Evolutionary conservation across 2,888 invertebrate genomes (phyloP), one percentile per base, ranked within the genome.

Genomic region (Hanleya hanleyi): DNA sequence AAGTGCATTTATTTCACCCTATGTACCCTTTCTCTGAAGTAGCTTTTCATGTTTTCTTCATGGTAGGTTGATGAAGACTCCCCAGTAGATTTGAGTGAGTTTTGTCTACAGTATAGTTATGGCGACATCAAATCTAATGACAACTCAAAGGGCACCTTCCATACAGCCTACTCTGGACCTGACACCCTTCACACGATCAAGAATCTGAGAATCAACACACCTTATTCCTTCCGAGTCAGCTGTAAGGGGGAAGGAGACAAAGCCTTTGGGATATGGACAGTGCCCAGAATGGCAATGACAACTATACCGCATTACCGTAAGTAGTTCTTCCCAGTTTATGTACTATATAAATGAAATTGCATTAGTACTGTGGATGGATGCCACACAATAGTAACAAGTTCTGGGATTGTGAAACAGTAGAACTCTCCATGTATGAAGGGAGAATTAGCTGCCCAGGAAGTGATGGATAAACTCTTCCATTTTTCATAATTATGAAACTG

Each of bases 141-240:
- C 18, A 74, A 81, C 35, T 67, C 77, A 87, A 88, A 86, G 91
- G 90, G 90, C 88, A 80, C 83, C 71, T 87, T 84, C 82, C 85
- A 86, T 69, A 83, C 80, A 67, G 92, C 91, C 47, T 93, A 93
- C 79, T 87, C 87, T 76, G 93, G 93, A 47, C 82, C 91, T 33
- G 91, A 92, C 41, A 90, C 87, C 7, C 90, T 89, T 66, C 91
- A 88, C 82, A 89, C 92, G 51, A 90, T 92, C 9, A 91, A 92
- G 83, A 92, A 92, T 81, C 84, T 93, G 65, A 86, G 88, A 67
- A 87, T 91, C 29, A 87, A 91, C 75, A 89, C 91, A 69, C 84
- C 89, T 1, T 92, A 93, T 84, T 92, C 93, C 2, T 92, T 93
- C 81, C 88, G 93, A 79, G 92, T 93, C 4, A 91, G 92, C 81